A percentile compares a stretch with the other conserved stretches of the same genome.
These are phyloP conservation scores for Plebejus melissa DNA, from an alignment of 2,888 invertebrate genomes.

Conservation along the genomic window DNA sequence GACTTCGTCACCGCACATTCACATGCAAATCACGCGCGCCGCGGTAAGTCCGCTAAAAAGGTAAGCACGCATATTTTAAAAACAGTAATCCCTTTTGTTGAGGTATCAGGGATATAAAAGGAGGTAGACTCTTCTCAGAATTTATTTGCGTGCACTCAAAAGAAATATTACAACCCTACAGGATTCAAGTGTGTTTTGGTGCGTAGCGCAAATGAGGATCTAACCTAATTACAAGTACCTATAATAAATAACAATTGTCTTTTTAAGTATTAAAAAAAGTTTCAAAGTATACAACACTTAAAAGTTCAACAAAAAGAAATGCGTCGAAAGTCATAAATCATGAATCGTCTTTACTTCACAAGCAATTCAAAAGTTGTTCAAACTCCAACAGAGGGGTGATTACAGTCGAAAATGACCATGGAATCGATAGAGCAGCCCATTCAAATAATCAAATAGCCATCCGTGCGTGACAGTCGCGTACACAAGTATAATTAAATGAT, in stretches of 20 bases:
- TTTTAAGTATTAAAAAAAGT: not conserved
- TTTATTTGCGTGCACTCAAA: not conserved
- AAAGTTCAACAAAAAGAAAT: not conserved
- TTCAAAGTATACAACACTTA: not conserved
- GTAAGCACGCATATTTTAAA: not conserved
- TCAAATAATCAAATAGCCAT: constrained; percentile 13
- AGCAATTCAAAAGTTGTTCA: not conserved
- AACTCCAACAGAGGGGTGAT: not conserved
- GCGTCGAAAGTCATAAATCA: not conserved
- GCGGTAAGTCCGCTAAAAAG: not conserved
- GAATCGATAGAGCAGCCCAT: constrained; percentile 7
- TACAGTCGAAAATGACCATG: not conserved
- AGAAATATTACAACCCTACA: no score
- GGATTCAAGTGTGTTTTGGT: no score
- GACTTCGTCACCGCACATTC: constrained; percentile 6
- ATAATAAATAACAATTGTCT: no score
- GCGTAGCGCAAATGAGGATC: no score
- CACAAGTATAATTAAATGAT: constrained; percentile 35
- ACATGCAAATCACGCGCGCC: not conserved
- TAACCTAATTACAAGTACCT: no score
- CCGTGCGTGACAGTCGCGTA: constrained; percentile 25
- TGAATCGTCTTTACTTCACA: not conserved
- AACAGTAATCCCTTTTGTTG: not conserved
- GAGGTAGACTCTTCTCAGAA: not conserved
- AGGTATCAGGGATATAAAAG: not conserved